Evolutionary conservation across 2,113 vertebrate species (phyloP), one percentile per base, ranked within the genome.

Genomic region (Penelope pileata): DNA sequence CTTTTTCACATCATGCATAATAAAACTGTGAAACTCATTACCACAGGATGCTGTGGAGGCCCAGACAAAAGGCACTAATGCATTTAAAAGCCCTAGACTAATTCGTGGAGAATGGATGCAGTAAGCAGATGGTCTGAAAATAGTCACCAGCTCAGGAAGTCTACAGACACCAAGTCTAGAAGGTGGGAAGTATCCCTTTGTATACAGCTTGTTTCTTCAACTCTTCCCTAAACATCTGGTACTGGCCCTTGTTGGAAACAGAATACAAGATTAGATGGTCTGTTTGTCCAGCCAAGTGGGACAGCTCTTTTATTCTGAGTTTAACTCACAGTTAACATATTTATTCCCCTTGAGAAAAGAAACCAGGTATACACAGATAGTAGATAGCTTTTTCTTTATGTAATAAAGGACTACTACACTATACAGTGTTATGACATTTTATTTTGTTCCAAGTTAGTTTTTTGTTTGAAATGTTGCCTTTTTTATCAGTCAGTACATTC

Each of bases 11-110:
- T 95, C 91, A 96, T 84, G 91, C 90, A 94, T 96, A 96, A 96
- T 96, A 96, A 96, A 96, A 94, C 90, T 79, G 81, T 89, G 91
- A 96, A 96, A 67, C 84, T 96, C 92, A 96, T 96, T 96, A 93
- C 94, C 92, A 81, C 95, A 96, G 95, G 96, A 96, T 96, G 91
- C 91, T 93, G 94, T 47, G 83, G 96, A 96, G 43, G 83, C 63
- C 69, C 72, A 88, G 76, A 72, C 3, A 0, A 94, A 96, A 93
- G 64, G 47, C 94, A 86, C 69, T 96, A 96, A 96, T 94, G 96
- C 80, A 19, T 95, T 95, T 96, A 96, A 96, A 95, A 96, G 76
- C 88, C 76, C n/a, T 60, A 63, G 68, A 93, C 73, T 90, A 94
- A 95, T 92, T 95, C 86, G 48, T 13, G 13, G 76, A 86, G 80